These are phyloP conservation scores for Aporophyla nigra DNA, from an alignment of 2,888 invertebrate genomes.

Conservation along the genomic window DNA sequence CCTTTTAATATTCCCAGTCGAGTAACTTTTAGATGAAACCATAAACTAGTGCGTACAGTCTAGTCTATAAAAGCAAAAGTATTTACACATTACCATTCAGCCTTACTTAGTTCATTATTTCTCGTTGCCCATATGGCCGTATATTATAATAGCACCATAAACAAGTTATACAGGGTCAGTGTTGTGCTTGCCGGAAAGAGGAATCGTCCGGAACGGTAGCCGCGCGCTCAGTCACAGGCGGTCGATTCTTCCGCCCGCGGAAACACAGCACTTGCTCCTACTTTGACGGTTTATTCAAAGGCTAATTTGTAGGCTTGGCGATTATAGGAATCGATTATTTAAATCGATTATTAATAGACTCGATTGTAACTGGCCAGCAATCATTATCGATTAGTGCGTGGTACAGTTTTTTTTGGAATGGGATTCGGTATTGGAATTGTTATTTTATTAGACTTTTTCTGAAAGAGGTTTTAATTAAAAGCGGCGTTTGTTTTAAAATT, in stretches of 20 bases:
- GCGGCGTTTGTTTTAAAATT: background rate
- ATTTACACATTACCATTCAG: background rate
- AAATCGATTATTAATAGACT: slow-evolving; percentile 45
- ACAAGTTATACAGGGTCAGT: slow-evolving; percentile 66
- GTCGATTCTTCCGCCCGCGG: slow-evolving; percentile 74
- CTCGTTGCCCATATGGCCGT: slow-evolving; percentile 24
- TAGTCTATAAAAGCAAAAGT: slow-evolving; percentile 23
- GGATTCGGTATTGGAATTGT: slow-evolving; percentile 7
- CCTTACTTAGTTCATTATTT: slow-evolving; percentile 8
- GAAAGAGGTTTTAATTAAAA: background rate
- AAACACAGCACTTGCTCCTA: slow-evolving; percentile 56
- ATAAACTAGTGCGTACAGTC: slow-evolving; percentile 12
- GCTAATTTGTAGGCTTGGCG: slow-evolving; percentile 55
- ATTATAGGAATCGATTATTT: slow-evolving; percentile 55
- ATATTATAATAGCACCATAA: slow-evolving; percentile 51
- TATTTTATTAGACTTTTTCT: background rate
- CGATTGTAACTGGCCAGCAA: slow-evolving; percentile 29
- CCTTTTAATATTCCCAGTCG: slow-evolving; percentile 15
- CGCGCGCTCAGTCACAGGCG: slow-evolving; percentile 73
- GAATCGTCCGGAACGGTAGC: slow-evolving; percentile 74
- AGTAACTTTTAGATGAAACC: slow-evolving; percentile 5
- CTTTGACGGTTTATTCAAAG: slow-evolving; percentile 61
- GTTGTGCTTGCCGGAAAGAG: slow-evolving; percentile 75
- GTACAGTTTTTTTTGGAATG: slow-evolving; percentile 15
- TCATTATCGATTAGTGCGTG: slow-evolving; percentile 39